Evolutionary conservation across 1,140 invertebrate genomes (phyloP), one percentile per base, ranked within the genome.

Genomic region (Panagrolaimus sp.): DNA sequence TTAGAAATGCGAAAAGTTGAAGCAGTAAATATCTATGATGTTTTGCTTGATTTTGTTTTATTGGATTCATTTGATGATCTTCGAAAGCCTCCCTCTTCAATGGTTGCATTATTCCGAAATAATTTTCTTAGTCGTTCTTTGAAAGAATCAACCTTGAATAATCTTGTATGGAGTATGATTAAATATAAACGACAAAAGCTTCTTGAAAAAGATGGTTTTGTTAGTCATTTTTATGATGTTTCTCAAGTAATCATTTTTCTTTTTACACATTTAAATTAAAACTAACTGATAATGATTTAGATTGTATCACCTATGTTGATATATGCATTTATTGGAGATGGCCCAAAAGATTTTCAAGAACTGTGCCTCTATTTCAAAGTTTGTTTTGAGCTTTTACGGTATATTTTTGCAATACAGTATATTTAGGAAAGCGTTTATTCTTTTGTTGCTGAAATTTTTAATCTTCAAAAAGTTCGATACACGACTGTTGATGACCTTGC

Each of bases 191-290:
- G 42, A 14, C 20, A 38, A 13, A 63, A 44, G 9, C 25, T 67
- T 8, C 13, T 3, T 8, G 27, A 65, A 14, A 25, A 65, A 20
- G 70, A 76, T 61, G 74, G 74, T 1, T 76, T 76, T 45, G 67
- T 76, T 53, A 65, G 73, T 23, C 74, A 75, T 27, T 76, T 76
- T 43, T 76, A 76, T 43, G 77, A 76, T 48, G 75, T 76, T 45
- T 78, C 74, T 27, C 68, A 68, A 61, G n/a, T n/a, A n/a, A n/a
- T n/a, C n/a, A n/a, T n/a, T n/a, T n/a, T n/a, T n/a, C n/a, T n/a
- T n/a, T n/a, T n/a, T n/a, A n/a, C n/a, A n/a, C n/a, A n/a, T n/a
- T n/a, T n/a, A n/a, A n/a, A n/a, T n/a, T n/a, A n/a, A n/a, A n/a
- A n/a, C n/a, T n/a, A n/a, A n/a, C n/a, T n/a, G n/a, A n/a, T n/a